Conservation (phyloP, 2,113 vertebrate genomes). For the Redunca redunca region DNA sequence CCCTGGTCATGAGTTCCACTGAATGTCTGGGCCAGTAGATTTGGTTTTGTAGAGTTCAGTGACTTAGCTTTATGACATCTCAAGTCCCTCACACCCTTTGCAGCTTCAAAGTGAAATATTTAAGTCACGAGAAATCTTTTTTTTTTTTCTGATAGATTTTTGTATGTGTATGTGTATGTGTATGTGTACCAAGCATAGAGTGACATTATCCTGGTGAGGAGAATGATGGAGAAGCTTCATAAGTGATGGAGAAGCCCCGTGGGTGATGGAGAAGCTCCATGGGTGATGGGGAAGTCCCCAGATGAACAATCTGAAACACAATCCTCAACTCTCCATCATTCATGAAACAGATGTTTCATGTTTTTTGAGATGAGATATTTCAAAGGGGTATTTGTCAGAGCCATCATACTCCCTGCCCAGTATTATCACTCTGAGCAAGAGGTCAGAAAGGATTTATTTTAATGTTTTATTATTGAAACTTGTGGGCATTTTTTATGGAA, state of each 20-base stretch:
- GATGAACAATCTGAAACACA: neutral
- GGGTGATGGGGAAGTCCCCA: neutral
- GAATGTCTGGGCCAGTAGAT: neutral
- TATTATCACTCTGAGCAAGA: neutral
- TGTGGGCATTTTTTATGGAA: neutral
- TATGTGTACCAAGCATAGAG: neutral
- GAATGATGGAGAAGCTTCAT: too few species aligned
- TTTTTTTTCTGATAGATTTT: neutral
- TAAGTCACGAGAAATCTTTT: neutral
- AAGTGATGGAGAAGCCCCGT: neutral
- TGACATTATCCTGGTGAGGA: neutral
- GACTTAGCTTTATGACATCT: neutral
- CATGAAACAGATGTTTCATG: neutral
- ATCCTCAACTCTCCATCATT: neutral
- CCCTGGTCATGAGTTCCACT: neutral
- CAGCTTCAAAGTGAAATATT: neutral
- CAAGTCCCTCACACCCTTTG: neutral
- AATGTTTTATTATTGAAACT: neutral
- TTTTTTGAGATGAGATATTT: neutral
- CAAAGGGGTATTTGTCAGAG: neutral
- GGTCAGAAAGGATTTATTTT: neutral
- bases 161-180: neutral
- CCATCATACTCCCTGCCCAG: neutral
- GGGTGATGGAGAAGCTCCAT: neutral
- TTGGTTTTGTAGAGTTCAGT: neutral